These are phyloP conservation scores for Dromius quadrimaculatus DNA, from an alignment of 2,888 invertebrate genomes.

Conservation along the genomic window DNA sequence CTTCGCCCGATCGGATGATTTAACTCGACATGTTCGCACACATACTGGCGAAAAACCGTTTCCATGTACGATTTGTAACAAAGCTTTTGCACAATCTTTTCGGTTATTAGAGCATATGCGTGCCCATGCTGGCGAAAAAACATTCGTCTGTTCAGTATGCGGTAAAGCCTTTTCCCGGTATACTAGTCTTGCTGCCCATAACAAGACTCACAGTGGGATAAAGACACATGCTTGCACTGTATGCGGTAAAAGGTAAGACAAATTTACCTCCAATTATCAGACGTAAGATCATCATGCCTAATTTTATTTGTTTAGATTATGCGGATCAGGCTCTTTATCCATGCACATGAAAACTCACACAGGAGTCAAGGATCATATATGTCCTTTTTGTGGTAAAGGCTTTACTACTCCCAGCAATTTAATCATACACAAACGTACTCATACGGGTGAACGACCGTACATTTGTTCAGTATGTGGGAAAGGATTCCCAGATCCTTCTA, in stretches of 20 bases:
- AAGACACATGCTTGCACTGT: conserved; percentile 53
- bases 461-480: conserved; percentile 63
- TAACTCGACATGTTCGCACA: conserved; percentile 63
- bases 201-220: conserved; percentile 54
- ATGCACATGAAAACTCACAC: conserved; percentile 68
- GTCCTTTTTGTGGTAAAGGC: conserved; percentile 62
- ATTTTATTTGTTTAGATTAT: conserved; percentile 64
- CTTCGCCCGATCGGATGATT: conserved; percentile 64
- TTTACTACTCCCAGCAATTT: conserved; percentile 65
- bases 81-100: conserved; percentile 64
- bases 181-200: conserved; percentile 55
- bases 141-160: conserved; percentile 62
- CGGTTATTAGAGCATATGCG: conserved; percentile 64
- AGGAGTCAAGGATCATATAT: conserved; percentile 66
- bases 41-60: conserved; percentile 67
- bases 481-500: conserved; percentile 64
- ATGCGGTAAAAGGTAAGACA: conserved; percentile 53
- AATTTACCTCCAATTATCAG: conserved; percentile 58
- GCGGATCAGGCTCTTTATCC: conserved; percentile 65
- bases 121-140: conserved; percentile 64
- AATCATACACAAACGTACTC: conserved; percentile 67
- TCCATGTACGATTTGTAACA: conserved; percentile 64
- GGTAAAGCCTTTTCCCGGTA: conserved; percentile 62
- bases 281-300: conserved; percentile 67
- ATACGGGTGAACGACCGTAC: conserved; percentile 68